These are phyloP conservation scores for Atherinomorus stipes DNA, from an alignment of 2,113 vertebrate species.

Conservation along the genomic window DNA sequence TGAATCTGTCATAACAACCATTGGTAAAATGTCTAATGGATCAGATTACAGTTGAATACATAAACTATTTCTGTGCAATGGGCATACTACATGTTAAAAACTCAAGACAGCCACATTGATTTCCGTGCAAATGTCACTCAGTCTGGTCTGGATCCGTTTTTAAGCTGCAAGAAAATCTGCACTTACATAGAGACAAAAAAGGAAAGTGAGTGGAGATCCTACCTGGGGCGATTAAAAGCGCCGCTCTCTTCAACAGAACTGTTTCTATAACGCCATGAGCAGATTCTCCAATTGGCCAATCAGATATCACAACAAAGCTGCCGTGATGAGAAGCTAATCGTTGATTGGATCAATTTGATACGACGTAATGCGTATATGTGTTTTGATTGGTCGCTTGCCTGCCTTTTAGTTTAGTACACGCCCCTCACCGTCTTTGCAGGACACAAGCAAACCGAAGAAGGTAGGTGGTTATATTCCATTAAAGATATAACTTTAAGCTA, in stretches of 20 bases:
- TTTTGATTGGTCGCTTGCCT: constrained; percentile 12
- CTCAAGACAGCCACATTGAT: too few species aligned
- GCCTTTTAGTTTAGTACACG: background rate
- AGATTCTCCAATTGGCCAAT: constrained; percentile 78
- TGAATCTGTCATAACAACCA: too few species aligned
- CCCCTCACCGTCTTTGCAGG: background rate
- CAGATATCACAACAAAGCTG: constrained; percentile 20
- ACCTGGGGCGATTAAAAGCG: too few species aligned
- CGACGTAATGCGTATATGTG: background rate
- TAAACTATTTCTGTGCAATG: too few species aligned
- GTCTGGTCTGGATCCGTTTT: too few species aligned
- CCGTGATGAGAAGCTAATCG: constrained; percentile 25
- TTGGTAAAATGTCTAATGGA: too few species aligned
- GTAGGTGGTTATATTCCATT: background rate
- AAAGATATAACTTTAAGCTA: background rate
- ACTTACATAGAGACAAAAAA: too few species aligned
- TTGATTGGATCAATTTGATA: constrained; percentile 51
- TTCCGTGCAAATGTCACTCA: too few species aligned
- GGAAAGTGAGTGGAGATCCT: too few species aligned
- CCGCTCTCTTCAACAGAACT: background rate
- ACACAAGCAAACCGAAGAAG: background rate
- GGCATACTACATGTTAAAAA: too few species aligned
- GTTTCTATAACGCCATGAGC: constrained; percentile 76
- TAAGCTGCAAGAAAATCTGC: too few species aligned
- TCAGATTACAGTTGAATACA: too few species aligned